Evolutionary conservation across 2,888 invertebrate species (phyloP).

Genomic region (Notocelia uddmanniana): DNA sequence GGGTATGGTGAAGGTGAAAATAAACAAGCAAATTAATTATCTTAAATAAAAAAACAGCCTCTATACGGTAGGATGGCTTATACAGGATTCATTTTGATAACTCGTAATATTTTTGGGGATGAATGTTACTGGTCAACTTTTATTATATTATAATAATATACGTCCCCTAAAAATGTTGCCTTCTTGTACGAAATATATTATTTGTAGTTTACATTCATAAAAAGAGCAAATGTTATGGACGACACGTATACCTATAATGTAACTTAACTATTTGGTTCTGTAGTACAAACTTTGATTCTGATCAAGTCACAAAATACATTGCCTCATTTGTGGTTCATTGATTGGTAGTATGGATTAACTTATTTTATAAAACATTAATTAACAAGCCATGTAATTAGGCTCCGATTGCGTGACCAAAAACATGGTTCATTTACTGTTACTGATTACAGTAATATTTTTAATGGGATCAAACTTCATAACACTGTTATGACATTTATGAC

Average conservation of each 20-base stretch:
- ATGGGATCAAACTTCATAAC: background rate
- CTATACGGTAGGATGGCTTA: no score
- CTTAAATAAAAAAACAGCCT: no score
- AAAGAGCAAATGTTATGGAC: background rate
- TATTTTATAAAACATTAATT: slow-evolving; percentile 11
- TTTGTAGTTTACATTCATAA: background rate
- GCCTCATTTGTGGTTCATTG: slow-evolving; percentile 1
- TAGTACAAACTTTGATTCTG: background rate
- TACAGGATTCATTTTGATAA: no score
- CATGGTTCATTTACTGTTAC: background rate
- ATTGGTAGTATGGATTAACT: background rate
- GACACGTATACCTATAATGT: no score
- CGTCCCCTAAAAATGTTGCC: no score
- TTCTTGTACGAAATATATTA: background rate
- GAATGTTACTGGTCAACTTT: no score
- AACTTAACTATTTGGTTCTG: no score
- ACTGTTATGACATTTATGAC: no score
- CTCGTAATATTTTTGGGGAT: no score
- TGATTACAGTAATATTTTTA: background rate
- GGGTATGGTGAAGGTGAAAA: no score
- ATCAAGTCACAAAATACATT: slow-evolving; percentile 8
- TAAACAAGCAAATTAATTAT: no score
- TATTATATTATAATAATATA: no score
- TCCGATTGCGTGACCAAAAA: background rate
- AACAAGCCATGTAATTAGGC: background rate